Evolutionary conservation across 2,888 invertebrate genomes (phyloP), one percentile per base, ranked within the genome.

Genomic region (Odontocerum albicorne): DNA sequence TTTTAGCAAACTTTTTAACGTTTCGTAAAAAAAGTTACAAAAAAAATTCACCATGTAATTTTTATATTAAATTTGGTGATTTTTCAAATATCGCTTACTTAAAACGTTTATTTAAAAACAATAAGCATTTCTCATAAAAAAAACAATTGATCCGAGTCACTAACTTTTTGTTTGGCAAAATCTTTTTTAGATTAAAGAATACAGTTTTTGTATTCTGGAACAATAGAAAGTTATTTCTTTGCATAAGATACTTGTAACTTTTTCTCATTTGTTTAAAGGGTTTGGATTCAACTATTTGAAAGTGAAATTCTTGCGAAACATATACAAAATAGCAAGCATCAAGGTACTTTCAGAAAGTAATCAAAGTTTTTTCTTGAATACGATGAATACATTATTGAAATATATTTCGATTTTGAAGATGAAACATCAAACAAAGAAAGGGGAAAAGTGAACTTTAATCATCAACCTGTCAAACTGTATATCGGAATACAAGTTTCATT

Each of bases 331-430:
- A 16, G 22, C 4, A 36, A 17, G 13, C 27, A 17, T 22, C 20
- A 47, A 39, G 27, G 16, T n/a, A 47, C 36, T 22, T 22, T 15
- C 35, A 47, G 22, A 47, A 33, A 47, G 47, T 47, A 47, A 47
- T 47, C 47, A 47, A 47, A 47, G 36, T 47, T 38, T 47, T 47
- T 33, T 44, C 32, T 8, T 4, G 19, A 33, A 44, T 12, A 44
- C 13, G 20, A 22, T 47, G 47, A 47, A 47, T 47, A 47, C 38
- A 17, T 47, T 47, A 47, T 47, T 46, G 33, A 47, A 38, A 47
- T 19, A 19, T 36, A 36, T 46, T 46, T 46, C 35, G 33, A 46
- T 46, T 46, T 22, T 13, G 46, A 21, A 46, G 19, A 20, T 15
- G 32, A 16, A 19, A 32, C 32, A 19, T 44, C 44, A 33, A 44